Evolutionary conservation across 2,113 vertebrate species (phyloP).

Genomic region (Dromiciops gliroides): DNA sequence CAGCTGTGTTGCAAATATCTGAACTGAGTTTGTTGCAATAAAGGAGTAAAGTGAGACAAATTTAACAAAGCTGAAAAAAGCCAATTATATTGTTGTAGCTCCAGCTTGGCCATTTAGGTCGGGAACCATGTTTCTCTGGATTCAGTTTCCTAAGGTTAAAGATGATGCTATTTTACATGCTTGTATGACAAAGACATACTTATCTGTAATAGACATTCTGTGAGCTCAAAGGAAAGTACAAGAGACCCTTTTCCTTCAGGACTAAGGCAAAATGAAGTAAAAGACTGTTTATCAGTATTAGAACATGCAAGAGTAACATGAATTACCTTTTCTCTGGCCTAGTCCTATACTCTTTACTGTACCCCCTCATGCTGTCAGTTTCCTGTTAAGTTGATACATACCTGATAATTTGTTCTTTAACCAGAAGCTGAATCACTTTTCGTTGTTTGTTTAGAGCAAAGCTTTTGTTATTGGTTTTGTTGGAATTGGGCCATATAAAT

Average conservation of each 20-base stretch:
- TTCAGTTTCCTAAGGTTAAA: background rate
- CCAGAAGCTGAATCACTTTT: background rate
- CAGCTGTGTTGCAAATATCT: slow-evolving; percentile 2
- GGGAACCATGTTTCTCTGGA: background rate
- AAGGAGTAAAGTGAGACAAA: background rate
- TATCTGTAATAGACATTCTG: slow-evolving; percentile 26
- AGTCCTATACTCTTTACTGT: background rate
- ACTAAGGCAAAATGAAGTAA: slow-evolving; percentile 53
- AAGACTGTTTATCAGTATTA: slow-evolving; percentile 9
- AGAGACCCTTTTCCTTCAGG: slow-evolving; percentile 18
- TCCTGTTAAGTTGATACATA: background rate
- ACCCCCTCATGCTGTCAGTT: background rate
- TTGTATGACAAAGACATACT: slow-evolving; percentile 12
- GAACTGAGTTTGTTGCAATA: background rate
- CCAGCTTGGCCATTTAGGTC: background rate
- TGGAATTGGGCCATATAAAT: background rate
- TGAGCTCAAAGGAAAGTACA: slow-evolving; percentile 30
- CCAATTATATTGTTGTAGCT: background rate
- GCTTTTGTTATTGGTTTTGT: background rate
- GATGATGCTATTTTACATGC: slow-evolving; percentile 21
- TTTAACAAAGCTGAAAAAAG: slow-evolving; percentile 18
- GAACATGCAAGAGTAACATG: slow-evolving; percentile 43
- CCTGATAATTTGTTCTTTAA: background rate
- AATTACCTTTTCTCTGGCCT: background rate
- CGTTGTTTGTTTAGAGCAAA: background rate